Evolutionary conservation across 2,797 vertebrate species (phyloP).

Genomic region (Hyperoplus immaculatus): DNA sequence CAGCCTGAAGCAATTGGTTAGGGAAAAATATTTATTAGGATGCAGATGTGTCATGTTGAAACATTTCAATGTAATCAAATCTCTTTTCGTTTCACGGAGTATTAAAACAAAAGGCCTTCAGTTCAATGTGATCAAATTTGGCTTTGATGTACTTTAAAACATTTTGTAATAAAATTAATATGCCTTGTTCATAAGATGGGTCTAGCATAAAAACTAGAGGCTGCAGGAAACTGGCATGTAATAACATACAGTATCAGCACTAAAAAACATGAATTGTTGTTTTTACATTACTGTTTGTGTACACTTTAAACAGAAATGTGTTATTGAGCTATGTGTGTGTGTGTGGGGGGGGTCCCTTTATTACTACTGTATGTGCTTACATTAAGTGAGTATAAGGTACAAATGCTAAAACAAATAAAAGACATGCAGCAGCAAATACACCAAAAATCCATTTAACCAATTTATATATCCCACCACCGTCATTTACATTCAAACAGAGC

Average conservation of each 20-base stretch:
- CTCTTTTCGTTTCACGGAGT: background rate
- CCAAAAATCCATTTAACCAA: background rate
- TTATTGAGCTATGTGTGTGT: no score
- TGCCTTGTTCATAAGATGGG: background rate
- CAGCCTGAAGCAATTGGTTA: no score
- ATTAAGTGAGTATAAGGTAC: background rate
- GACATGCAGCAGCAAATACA: background rate
- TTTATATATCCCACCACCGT: background rate
- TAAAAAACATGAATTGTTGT: background rate
- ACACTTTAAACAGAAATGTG: no score
- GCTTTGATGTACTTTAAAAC: background rate
- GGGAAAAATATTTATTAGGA: background rate
- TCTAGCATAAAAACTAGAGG: background rate
- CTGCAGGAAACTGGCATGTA: background rate
- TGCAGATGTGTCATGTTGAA: slow-evolving; percentile 2
- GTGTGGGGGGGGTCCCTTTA: no score
- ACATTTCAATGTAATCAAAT: background rate
- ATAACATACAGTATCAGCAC: background rate
- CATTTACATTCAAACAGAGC: background rate
- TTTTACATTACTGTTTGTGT: background rate
- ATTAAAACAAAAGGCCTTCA: background rate
- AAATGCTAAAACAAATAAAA: background rate
- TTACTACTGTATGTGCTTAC: no score
- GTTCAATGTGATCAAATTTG: background rate
- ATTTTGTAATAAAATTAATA: background rate